Evolutionary conservation across 2,113 vertebrate genomes (phyloP).

Genomic region (Pristiophorus japonicus): DNA sequence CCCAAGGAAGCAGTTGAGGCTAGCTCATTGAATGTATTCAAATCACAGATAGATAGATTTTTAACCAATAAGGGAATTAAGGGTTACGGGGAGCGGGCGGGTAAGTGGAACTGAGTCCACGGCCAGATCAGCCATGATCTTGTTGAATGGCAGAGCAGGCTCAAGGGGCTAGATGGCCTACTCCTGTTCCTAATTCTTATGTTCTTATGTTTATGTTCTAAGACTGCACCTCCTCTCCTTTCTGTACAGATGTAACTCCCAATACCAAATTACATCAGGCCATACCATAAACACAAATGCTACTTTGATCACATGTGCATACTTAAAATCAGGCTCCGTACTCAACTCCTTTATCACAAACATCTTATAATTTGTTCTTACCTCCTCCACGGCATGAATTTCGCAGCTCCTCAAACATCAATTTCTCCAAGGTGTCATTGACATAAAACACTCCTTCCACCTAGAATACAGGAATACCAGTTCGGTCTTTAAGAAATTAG

Average conservation of each 20-base stretch:
- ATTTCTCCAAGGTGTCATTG: slow-evolving; percentile 86
- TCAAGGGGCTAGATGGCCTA: too few relatives aligned
- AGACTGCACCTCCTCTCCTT: neutral
- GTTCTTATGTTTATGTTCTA: too few relatives aligned
- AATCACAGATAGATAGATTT: too few relatives aligned
- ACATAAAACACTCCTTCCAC: slow-evolving; percentile 94
- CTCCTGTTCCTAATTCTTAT: too few relatives aligned
- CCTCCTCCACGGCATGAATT: slow-evolving; percentile 91
- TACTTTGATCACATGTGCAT: neutral
- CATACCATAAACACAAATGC: neutral
- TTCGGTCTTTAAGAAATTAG: neutral
- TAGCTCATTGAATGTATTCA: too few relatives aligned
- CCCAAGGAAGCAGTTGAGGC: too few relatives aligned
- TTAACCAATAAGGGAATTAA: too few relatives aligned
- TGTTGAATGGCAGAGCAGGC: too few relatives aligned
- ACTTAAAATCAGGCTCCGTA: neutral
- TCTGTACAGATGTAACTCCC: neutral
- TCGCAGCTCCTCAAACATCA: slow-evolving; percentile 94
- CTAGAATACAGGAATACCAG: slow-evolving; percentile 49
- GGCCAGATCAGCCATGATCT: too few relatives aligned
- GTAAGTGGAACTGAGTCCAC: too few relatives aligned
- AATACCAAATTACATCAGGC: neutral
- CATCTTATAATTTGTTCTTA: slow-evolving; percentile 44
- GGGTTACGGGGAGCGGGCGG: too few relatives aligned
- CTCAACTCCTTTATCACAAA: neutral